phyloP scores from a whole-genome alignment of 2,888 invertebrate species.

The Cynaeus angustus region DNA sequence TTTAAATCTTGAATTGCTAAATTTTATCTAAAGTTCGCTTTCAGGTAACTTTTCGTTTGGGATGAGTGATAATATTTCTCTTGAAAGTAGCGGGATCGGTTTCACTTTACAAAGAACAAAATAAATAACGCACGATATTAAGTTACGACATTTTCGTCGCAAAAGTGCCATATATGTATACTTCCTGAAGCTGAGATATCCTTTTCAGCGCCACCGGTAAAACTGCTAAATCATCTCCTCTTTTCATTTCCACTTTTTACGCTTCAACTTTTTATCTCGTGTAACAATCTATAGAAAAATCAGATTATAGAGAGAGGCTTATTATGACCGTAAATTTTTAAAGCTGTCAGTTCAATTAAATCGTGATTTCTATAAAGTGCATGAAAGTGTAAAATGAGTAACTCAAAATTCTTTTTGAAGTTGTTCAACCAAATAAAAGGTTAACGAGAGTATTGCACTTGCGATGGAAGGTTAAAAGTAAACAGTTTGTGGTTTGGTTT shows the following conservation, averaged over 20 bases:
- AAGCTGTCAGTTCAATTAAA: slow-evolving; percentile 13
- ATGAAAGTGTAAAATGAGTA: background rate
- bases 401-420: background rate
- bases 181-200: slow-evolving; percentile 27
- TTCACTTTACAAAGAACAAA: slow-evolving; percentile 34
- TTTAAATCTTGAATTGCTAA: too few species aligned
- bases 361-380: slow-evolving; percentile 19
- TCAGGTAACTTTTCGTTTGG: background rate
- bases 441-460: background rate
- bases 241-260: slow-evolving; percentile 16
- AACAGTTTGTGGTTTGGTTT: slow-evolving; percentile 10
- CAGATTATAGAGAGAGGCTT: slow-evolving; percentile 12
- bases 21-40: background rate
- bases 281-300: slow-evolving; percentile 12
- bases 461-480: slow-evolving; percentile 1
- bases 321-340: slow-evolving; percentile 15
- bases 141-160: slow-evolving; percentile 31
- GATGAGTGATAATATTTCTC: slow-evolving; percentile 20
- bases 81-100: slow-evolving; percentile 24
- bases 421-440: background rate
- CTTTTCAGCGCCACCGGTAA: slow-evolving; percentile 28
- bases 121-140: slow-evolving; percentile 33
- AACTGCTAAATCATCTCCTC: slow-evolving; percentile 22
- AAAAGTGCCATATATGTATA: slow-evolving; percentile 35
- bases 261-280: slow-evolving; percentile 19